Conservation (phyloP, 2,113 vertebrate species). For the Pavo muticus region DNA sequence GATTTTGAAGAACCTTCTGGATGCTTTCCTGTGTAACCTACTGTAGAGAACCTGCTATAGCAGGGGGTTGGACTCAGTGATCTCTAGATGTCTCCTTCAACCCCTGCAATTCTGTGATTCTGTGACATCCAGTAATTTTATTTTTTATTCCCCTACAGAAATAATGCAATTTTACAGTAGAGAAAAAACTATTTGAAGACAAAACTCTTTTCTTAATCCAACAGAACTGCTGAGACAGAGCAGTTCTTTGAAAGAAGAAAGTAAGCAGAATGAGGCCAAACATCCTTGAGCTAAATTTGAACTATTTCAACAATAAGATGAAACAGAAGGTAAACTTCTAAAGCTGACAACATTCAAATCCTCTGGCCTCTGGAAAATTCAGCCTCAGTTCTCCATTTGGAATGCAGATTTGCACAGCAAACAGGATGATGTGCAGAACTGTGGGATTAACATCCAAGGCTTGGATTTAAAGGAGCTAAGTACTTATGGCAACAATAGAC, state of each 20-base stretch:
- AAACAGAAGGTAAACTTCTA: background rate
- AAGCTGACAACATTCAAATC: background rate
- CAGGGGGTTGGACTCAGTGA: too few species aligned
- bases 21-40: too few species aligned
- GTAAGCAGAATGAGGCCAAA: background rate
- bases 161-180: background rate
- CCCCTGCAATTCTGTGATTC: too few species aligned
- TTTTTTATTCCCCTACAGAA: background rate
- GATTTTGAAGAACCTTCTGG: too few species aligned
- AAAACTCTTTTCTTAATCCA: background rate
- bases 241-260: background rate
- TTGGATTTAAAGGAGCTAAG: background rate
- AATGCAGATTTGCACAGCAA: background rate
- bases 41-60: too few species aligned
- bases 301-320: background rate
- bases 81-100: too few species aligned
- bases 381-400: background rate
- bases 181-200: background rate
- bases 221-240: background rate
- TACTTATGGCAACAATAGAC: background rate
- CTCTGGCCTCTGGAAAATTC: background rate
- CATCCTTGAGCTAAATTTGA: background rate
- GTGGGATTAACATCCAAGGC: background rate
- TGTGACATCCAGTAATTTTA: background rate
- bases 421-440: background rate